Base-by-base conservation (phyloP, 2,888 invertebrate species). In the Pedicia rivosa region DNA sequence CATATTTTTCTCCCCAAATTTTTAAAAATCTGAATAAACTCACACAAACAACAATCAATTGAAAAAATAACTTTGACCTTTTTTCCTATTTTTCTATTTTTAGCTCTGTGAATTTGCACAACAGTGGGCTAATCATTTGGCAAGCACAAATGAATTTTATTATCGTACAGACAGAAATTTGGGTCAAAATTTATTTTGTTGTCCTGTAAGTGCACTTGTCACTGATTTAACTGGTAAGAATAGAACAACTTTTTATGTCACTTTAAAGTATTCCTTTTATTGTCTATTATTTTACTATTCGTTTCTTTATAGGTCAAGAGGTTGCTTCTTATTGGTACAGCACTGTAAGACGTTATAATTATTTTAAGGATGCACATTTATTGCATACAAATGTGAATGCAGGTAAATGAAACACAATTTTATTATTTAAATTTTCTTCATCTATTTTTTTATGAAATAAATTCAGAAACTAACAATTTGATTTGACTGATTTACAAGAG, bases 101-200 rank as follows among this genome's bases (percentile, higher is more conserved):
- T 62, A 82, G 81, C 56, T 83, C 28, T 83, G 82, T 53, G 73
- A 78, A 53, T 71, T 78, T 54, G 82, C 83, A 35, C 87, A 88
- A 60, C 78, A 79, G 27, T 87, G 86, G 86, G 87, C 87, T 5
- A 86, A 87, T 57, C 78, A 84, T 50, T 62, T 87, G 49, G 86
- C 84, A 9, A 78, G 81, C 55, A 79, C 77, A 4, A 78, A 82
- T 54, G 73, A 73, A 48, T 81, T 86, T 62, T 72, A 74, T 58
- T 78, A 82, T 57, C 66, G 81, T 45, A 77, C 75, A 55, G 78
- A 81, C 55, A 70, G 73, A 35, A 77, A 77, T 48, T 75, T 82
- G 20, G 86, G 84, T 1, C 81, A 84, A 57, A 83, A 82, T 59
- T 63, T 83, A 30, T 82, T 80, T 56, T 80, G 78, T 57, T 66